Evolutionary conservation across 2,888 invertebrate genomes (phyloP).

Genomic region (Arrhopalites spinosus): DNA sequence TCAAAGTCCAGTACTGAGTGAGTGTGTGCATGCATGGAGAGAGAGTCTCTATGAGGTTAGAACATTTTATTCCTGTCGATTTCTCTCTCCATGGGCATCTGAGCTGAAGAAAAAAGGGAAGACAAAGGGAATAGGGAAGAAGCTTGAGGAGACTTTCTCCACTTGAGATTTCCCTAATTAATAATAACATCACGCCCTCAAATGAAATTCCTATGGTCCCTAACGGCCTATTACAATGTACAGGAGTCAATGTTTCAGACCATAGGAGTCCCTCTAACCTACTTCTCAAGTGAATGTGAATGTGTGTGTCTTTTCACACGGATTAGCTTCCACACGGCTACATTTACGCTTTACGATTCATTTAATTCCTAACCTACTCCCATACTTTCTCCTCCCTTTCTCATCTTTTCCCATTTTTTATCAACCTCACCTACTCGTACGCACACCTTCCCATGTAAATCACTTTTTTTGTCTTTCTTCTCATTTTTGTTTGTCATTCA

Average conservation of each 20-base stretch:
- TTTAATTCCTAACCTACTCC: slow-evolving; percentile 1
- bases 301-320: too few relatives aligned
- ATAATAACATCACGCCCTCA: slow-evolving; percentile 7
- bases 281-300: too few relatives aligned
- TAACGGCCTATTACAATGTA: background rate
- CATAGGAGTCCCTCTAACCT: too few relatives aligned
- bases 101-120: background rate
- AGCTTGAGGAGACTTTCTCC: background rate
- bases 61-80: background rate
- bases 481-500: too few relatives aligned
- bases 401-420: background rate
- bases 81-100: background rate
- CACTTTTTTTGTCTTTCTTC: background rate
- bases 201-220: slow-evolving; percentile 11
- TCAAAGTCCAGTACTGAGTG: background rate
- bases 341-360: too few relatives aligned
- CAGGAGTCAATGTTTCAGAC: background rate
- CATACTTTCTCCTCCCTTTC: background rate
- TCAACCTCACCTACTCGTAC: background rate
- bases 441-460: background rate
- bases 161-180: slow-evolving; percentile 11
- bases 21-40: background rate
- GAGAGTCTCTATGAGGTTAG: background rate
- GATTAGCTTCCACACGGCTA: too few relatives aligned
- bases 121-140: background rate